Conservation (phyloP, 1,140 invertebrate genomes). For the Eurosta solidaginis region DNA sequence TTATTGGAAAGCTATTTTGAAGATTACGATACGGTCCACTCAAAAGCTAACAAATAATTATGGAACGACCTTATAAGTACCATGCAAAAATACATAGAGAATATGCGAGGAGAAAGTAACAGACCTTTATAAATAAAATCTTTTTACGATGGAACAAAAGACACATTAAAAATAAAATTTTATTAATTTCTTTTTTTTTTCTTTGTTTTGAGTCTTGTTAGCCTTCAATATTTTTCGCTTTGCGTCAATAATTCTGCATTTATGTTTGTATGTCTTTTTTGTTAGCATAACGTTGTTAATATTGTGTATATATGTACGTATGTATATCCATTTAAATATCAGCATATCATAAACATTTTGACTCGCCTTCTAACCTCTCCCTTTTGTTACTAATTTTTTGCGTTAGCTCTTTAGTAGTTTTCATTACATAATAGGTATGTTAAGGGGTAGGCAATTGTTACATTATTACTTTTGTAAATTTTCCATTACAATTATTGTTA, state of each 20-base stretch:
- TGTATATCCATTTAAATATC: slow-evolving; percentile 31
- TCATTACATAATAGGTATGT: slow-evolving; percentile 21
- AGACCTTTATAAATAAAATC: background rate
- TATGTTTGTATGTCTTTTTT: slow-evolving; percentile 42
- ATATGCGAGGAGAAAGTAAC: too few species aligned
- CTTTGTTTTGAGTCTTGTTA: slow-evolving; percentile 38
- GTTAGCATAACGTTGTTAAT: slow-evolving; percentile 42
- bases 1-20: too few species aligned
- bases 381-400: slow-evolving; percentile 29
- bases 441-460: slow-evolving; percentile 27
- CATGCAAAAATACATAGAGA: too few species aligned
- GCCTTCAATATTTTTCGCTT: slow-evolving; percentile 46
- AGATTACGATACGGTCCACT: too few species aligned
- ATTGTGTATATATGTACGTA: slow-evolving; percentile 26
- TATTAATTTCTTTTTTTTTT: slow-evolving; percentile 40
- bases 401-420: background rate
- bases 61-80: too few species aligned
- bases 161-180: slow-evolving; percentile 59
- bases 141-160: slow-evolving; percentile 51
- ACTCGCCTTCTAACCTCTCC: slow-evolving; percentile 45
- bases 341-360: slow-evolving; percentile 27
- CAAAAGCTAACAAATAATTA: too few species aligned
- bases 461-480: slow-evolving; percentile 29
- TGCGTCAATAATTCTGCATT: slow-evolving; percentile 12
- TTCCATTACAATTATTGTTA: slow-evolving; percentile 56